These are phyloP conservation scores for Drosophila subpulchrella DNA, from an alignment of 1,140 invertebrate species.

Conservation along the genomic window DNA sequence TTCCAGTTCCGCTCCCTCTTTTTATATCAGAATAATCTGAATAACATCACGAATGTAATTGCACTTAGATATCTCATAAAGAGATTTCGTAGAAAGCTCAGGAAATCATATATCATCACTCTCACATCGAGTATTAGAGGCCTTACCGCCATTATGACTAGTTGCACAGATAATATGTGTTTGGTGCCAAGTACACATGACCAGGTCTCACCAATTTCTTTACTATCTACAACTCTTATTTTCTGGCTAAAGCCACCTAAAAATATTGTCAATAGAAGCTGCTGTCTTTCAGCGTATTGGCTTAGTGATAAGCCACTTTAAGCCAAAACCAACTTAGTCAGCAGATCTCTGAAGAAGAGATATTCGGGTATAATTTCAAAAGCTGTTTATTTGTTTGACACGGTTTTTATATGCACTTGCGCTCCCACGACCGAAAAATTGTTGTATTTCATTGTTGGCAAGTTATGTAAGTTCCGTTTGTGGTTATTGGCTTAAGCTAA, in stretches of 20 bases:
- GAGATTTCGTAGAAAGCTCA: not conserved
- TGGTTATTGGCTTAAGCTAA: constrained; percentile 12
- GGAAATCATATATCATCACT: constrained; percentile 15
- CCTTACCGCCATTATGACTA: not conserved
- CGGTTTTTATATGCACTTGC: constrained; percentile 2
- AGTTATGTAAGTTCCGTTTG: constrained; percentile 39
- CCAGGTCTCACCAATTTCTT: not conserved
- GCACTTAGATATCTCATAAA: constrained; percentile 3
- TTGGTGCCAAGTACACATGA: constrained; percentile 6
- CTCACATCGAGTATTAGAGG: not conserved
- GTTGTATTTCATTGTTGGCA: constrained; percentile 20
- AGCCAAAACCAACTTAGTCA: constrained; percentile 7
- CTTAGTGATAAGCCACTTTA: constrained; percentile 18
- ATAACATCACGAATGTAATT: not conserved
- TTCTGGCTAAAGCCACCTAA: not conserved
- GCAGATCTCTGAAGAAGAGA: constrained; percentile 11
- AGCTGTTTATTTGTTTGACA: constrained; percentile 19
- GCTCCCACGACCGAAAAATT: constrained; percentile 45
- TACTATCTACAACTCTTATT: not conserved
- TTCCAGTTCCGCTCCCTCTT: not conserved
- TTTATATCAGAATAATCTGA: constrained; percentile 14
- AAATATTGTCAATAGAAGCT: not conserved
- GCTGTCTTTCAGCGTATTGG: not conserved
- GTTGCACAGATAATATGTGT: not conserved
- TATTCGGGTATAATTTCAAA: constrained; percentile 1